Conservation (phyloP, 2,888 invertebrate genomes). For the Eupithecia dodoneata region DNA sequence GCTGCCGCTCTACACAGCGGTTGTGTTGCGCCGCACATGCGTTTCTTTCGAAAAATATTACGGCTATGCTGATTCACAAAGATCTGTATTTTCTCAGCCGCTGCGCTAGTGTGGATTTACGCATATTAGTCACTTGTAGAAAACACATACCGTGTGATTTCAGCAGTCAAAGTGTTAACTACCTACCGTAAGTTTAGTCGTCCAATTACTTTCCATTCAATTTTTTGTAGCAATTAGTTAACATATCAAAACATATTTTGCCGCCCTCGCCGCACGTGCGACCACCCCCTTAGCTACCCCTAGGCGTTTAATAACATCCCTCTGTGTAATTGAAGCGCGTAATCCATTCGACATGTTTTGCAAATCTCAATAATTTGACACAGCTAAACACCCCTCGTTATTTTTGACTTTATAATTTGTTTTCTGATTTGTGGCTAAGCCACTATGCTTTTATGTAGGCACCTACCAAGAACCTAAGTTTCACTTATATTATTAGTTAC, state of each 20-base stretch:
- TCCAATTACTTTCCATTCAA: constrained; percentile 9
- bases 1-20: too few relatives aligned
- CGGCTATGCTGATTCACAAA: too few relatives aligned
- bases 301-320: constrained; percentile 55
- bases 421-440: constrained; percentile 21
- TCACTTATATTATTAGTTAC: too few relatives aligned
- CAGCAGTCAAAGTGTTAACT: too few relatives aligned
- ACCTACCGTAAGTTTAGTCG: background rate
- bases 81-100: too few relatives aligned
- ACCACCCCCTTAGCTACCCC: constrained; percentile 39
- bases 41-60: too few relatives aligned
- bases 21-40: too few relatives aligned
- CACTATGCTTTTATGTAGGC: background rate
- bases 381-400: constrained; percentile 56
- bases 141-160: too few relatives aligned
- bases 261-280: constrained; percentile 67
- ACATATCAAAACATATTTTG: constrained; percentile 78
- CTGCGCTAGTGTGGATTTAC: too few relatives aligned
- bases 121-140: too few relatives aligned
- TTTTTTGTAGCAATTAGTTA: constrained; percentile 57
- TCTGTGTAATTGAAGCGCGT: constrained; percentile 77
- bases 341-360: constrained; percentile 80
- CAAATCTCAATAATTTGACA: constrained; percentile 79
- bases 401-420: constrained; percentile 42
- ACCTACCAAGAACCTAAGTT: too few relatives aligned